These are phyloP conservation scores for Cyphomyrus plagiostoma DNA, from an alignment of 2,113 vertebrate species.

Conservation along the genomic window DNA sequence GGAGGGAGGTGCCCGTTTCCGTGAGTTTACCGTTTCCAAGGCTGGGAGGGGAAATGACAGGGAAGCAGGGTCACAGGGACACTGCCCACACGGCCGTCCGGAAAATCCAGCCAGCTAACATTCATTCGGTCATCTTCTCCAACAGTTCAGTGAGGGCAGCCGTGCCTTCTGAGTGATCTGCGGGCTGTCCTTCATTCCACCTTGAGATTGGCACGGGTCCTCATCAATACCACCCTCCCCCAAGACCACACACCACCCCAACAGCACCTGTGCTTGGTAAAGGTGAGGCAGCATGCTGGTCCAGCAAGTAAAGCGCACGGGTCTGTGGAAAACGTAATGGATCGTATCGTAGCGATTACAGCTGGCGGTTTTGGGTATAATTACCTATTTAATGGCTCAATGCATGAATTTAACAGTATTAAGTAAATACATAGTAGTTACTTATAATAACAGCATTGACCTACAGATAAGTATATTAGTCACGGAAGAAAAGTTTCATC, in stretches of 20 bases:
- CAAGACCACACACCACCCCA: background rate
- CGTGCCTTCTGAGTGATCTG: background rate
- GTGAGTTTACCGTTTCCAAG: background rate
- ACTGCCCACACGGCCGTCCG: background rate
- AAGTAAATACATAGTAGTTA: background rate
- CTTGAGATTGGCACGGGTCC: background rate
- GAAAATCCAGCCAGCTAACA: background rate
- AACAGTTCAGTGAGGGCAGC: background rate
- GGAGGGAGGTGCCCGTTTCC: background rate
- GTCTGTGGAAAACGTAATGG: background rate
- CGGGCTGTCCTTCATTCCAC: background rate
- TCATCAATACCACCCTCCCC: background rate
- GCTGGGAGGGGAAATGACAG: background rate
- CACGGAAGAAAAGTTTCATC: background rate
- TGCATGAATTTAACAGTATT: background rate
- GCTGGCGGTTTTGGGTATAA: background rate
- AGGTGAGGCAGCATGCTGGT: background rate
- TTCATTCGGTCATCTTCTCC: background rate
- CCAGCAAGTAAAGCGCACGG: background rate
- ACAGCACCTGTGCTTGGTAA: background rate
- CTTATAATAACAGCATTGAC: background rate
- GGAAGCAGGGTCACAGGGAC: background rate
- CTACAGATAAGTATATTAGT: background rate
- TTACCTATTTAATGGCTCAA: constrained; percentile 1
- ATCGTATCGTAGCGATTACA: background rate